Base-by-base conservation (phyloP, 2,888 invertebrate species). In the Cantharis flavilabris region DNA sequence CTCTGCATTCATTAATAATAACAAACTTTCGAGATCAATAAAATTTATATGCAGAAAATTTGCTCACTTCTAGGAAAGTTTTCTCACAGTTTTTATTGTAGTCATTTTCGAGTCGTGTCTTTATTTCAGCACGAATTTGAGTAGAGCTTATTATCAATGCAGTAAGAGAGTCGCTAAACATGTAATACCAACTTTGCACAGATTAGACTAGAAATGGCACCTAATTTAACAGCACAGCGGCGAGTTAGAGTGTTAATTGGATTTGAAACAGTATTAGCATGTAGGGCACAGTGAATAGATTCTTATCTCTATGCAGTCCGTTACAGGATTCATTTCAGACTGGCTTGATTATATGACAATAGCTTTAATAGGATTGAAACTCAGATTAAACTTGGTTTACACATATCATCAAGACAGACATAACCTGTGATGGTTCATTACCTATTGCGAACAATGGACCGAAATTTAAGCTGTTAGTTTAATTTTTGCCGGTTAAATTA, bases 131-230 rank as follows among this genome's bases (percentile, higher is more conserved):
- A 72, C 70, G 73, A 76, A 73, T 73, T 73, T 63, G 26, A 70
- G 28, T 63, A 26, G 65, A 70, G 71, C 77, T 75, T 77, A 77
- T 77, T 77, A 77, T 72, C 74, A 75, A 77, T 77, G 67, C 74
- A 71, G 69, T 30, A 64, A 75, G 72, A 72, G 72, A 70, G 77
- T 76, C 69, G 30, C 71, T 73, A 77, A 76, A 77, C 73, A 73
- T 74, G 77, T 77, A 77, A 71, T 73, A 74, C 75, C 73, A 78
- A 76, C 71, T 76, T 75, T 70, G 76, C 76, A 76, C 75, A 77
- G 79, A 83, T 83, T 83, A 83, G 81, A 81, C 78, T 83, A 82
- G 81, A 81, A 83, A 83, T 82, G 81, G 83, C 83, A 81, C 81
- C 81, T 82, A 81, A 82, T 81, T 81, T 80, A 80, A 79, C 78